These are phyloP conservation scores for Heterochromis multidens DNA, from an alignment of 2,113 vertebrate genomes.

Conservation along the genomic window DNA sequence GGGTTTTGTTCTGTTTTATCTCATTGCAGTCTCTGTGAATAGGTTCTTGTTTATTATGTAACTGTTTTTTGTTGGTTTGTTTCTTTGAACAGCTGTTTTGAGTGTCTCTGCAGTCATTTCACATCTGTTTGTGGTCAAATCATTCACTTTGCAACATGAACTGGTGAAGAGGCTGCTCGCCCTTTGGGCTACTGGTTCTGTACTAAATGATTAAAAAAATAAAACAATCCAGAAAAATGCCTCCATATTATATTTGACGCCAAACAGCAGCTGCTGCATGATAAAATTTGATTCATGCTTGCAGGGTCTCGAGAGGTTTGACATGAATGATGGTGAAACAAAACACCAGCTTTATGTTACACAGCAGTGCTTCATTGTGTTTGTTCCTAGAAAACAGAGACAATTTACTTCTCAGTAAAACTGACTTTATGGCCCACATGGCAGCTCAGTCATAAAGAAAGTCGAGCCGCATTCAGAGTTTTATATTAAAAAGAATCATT, in stretches of 20 bases:
- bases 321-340: neutral
- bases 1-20: too few relatives aligned
- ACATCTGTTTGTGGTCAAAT: neutral
- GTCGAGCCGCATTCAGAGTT: neutral
- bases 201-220: neutral
- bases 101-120: neutral
- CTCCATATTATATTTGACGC: neutral
- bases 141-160: neutral
- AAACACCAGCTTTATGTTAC: neutral
- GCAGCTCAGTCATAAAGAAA: neutral
- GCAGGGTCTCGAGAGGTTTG: neutral
- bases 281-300: neutral
- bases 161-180: neutral
- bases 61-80: neutral
- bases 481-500: neutral
- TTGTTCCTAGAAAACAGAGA: neutral
- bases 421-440: neutral
- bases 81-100: neutral
- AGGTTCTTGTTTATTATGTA: too few relatives aligned
- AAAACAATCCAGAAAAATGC: neutral
- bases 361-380: neutral
- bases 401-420: constrained; percentile 8
- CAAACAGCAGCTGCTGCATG: neutral
- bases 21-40: too few relatives aligned
- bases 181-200: neutral